Base-by-base conservation (phyloP, 2,888 invertebrate genomes). In the Mimas tiliae region DNA sequence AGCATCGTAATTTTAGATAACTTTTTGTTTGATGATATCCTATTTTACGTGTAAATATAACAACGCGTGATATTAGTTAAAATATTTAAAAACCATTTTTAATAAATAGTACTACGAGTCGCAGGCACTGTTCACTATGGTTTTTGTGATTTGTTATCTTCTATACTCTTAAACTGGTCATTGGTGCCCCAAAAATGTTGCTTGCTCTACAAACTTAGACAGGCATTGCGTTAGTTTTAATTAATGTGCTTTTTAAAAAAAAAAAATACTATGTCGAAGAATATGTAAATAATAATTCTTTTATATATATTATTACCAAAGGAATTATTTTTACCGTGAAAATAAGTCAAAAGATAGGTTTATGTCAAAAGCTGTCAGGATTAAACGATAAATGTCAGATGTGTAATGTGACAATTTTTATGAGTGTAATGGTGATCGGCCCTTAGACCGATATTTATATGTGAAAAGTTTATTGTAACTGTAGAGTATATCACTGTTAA, bases 401-500 rank as follows among this genome's bases (percentile, higher is more conserved):
- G 48, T 48, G 63, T 33, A 14, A 27, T 50, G 48, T 48, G 63
- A 48, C 27, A 48, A 21, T 34, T 34, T 27, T 45, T 47, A n/a
- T 50, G 48, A 38, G 14, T 64, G 63, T 64, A 50, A 58, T 67
- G 62, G 64, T 67, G 65, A 51, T 67, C 58, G 55, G 68, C 70
- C 62, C 65, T 73, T 78, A 78, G 80, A 71, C 70, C 69, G 76
- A 83, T 82, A 80, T 90, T 88, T 89, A 84, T 88, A 89, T 86
- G 84, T 58, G 75, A 66, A 73, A 87, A 82, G 86, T 90, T 89
- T 89, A 90, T 87, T 86, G 85, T 89, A 86, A 89, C 83, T 87
- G 90, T 92, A 92, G 91, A 93, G 86, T 92, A 93, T 93, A 93
- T 93, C 77, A 88, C 90, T 93, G 93, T 93, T 93, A 92, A 91